phyloP scores from a whole-genome alignment of 1,140 invertebrate species.

The Bombus superbus region DNA sequence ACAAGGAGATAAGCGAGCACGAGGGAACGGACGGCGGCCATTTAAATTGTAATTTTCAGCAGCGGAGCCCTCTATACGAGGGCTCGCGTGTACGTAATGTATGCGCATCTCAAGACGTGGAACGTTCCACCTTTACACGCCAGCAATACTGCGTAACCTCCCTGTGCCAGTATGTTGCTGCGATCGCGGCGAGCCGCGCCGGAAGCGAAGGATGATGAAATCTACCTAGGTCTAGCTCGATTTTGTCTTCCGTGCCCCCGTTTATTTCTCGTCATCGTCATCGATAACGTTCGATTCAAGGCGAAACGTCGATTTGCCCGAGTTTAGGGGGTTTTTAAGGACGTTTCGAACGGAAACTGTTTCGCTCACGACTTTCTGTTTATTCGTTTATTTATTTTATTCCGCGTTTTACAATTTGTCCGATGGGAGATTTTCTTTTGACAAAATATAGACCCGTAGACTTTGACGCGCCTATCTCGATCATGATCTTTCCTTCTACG shows the following conservation, averaged over 20 bases:
- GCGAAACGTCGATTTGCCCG: not conserved
- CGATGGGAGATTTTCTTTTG: too few species aligned
- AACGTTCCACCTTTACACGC: conserved; percentile 75
- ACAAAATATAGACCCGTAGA: too few species aligned
- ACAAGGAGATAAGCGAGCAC: conserved; percentile 78
- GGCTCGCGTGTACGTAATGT: conserved; percentile 81
- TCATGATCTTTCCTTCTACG: too few species aligned
- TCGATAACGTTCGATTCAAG: not conserved
- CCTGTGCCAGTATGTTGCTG: conserved; percentile 13
- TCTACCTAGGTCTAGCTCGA: not conserved
- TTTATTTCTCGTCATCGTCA: too few species aligned
- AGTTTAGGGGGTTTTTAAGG: too few species aligned
- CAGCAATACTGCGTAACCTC: conserved; percentile 56
- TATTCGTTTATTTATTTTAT: too few species aligned
- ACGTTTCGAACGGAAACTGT: not conserved
- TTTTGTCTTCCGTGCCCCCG: not conserved
- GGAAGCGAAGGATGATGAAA: conserved; percentile 24
- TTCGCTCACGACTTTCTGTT: not conserved
- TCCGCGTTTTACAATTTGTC: too few species aligned
- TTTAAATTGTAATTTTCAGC: conserved; percentile 83
- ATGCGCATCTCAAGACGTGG: conserved; percentile 80
- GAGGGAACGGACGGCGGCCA: conserved; percentile 71
- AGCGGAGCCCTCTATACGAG: conserved; percentile 61
- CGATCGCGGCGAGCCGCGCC: conserved; percentile 6
- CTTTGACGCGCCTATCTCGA: too few species aligned